Base-by-base conservation (phyloP, 1,140 invertebrate genomes). In the Metaphire vulgaris region DNA sequence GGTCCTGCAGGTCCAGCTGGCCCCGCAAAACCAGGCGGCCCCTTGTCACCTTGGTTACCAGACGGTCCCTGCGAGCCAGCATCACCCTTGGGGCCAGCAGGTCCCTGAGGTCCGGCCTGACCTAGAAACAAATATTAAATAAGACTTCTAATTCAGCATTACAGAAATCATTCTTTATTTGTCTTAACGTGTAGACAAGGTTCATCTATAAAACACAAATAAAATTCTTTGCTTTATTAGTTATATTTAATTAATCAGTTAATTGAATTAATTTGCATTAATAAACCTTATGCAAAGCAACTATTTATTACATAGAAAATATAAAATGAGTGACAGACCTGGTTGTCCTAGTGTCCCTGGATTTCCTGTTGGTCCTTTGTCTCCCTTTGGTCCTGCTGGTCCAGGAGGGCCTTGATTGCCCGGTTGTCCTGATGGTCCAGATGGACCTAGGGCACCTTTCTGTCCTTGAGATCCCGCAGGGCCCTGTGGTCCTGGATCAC, bases 381-480 rank as follows among this genome's bases (percentile, higher is more conserved):
- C 32, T 26, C 77, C 77, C 28, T 15, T 34, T 29, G 72, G 33
- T 69, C 76, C 76, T 26, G 72, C 26, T 32, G 68, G 30, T 70
- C 76, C 76, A 33, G 72, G 26, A 31, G 72, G 73, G 1, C 76
- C 76, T 33, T 21, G 33, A 34, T 41, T 30, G 34, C 76, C 76
- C 30, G 74, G 33, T 21, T 26, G n/a, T n/a, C 76, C 76, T 28
- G 30, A 68, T 6, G 68, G 30, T 31, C 78, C 78, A 16, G 31
- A 2, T 88, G 91, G 83, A 81, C 87, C 74, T 91, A 87, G 86
- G 86, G 88, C 77, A 81, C 87, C 79, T 33, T 79, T 70, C 56
- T 72, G 65, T 33, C 79, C 77, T 32, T 30, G 33, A 30, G 33
- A 33, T 74, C 79, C 76, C 30, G 41, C 32, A 26, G 41, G 74